Conservation (phyloP, 2,888 invertebrate genomes). For the Zygothrica quintamaculata region DNA sequence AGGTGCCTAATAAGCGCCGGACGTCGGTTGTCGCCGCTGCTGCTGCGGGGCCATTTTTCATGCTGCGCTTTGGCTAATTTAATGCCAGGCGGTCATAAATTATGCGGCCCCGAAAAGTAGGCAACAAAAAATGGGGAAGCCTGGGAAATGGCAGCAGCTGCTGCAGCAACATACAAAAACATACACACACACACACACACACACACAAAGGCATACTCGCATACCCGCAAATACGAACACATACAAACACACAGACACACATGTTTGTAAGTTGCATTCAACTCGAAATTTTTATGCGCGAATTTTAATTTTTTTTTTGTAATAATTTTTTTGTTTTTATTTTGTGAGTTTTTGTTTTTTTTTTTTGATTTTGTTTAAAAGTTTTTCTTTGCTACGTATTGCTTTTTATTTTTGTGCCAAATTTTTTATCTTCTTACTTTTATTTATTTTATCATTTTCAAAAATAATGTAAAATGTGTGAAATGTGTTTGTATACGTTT, state of each 20-base stretch:
- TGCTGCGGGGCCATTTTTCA: conserved; percentile 74
- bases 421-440: conserved; percentile 36
- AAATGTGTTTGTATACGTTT: conserved; percentile 13
- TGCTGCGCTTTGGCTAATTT: conserved; percentile 80
- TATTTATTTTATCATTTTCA: too few species aligned
- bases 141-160: conserved; percentile 76
- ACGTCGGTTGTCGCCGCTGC: conserved; percentile 64
- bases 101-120: conserved; percentile 74
- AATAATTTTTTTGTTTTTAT: conserved; percentile 59
- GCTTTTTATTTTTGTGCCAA: conserved; percentile 37
- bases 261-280: conserved; percentile 66
- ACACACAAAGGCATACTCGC: conserved; percentile 12
- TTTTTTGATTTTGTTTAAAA: conserved; percentile 26
- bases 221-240: conserved; percentile 17
- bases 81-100: conserved; percentile 77
- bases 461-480: conserved; percentile 51
- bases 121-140: conserved; percentile 55
- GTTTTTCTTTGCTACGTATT: conserved; percentile 23
- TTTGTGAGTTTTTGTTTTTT: conserved; percentile 6
- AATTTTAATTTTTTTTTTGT: too few species aligned
- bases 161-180: conserved; percentile 40
- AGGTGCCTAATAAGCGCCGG: conserved; percentile 73
- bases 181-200: conserved; percentile 4
- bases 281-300: conserved; percentile 68
- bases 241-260: conserved; percentile 10